Percentiles rank a stretch among this genome's conserved stretches.
Evolutionary conservation across 2,888 invertebrate genomes (phyloP).

Genomic region (Lycocerus yunnanus): DNA sequence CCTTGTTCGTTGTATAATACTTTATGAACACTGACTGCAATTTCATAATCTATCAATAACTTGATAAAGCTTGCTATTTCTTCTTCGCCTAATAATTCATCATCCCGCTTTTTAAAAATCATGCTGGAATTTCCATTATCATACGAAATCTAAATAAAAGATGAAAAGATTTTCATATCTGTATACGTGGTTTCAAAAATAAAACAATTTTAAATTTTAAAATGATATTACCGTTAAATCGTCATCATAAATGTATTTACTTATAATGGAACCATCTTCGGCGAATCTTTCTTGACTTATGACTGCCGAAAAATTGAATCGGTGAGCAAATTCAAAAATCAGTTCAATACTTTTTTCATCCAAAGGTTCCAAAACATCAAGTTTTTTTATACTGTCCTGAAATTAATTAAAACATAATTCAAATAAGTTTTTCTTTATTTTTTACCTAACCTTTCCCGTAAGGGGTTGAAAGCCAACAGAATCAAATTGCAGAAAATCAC

Average conservation of each 20-base stretch:
- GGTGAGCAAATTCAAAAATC: background rate
- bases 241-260: background rate
- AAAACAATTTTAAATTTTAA: no score
- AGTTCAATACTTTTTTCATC: background rate
- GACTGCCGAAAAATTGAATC: background rate
- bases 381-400: background rate
- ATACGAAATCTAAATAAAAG: background rate
- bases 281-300: background rate
- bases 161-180: no score
- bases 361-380: background rate
- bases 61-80: background rate
- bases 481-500: background rate
- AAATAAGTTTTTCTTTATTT: background rate
- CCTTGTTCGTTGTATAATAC: background rate
- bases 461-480: background rate
- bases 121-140: slow-evolving; percentile 5
- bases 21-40: background rate
- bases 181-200: no score
- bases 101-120: background rate
- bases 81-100: background rate
- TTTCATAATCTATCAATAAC: slow-evolving; percentile 7
- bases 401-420: background rate
- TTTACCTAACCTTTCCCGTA: background rate
- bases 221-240: background rate
- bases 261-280: background rate